Percentiles rank a stretch among this genome's conserved stretches.
Conservation (phyloP, 2,113 vertebrate species). For the Polypterus senegalus region DNA sequence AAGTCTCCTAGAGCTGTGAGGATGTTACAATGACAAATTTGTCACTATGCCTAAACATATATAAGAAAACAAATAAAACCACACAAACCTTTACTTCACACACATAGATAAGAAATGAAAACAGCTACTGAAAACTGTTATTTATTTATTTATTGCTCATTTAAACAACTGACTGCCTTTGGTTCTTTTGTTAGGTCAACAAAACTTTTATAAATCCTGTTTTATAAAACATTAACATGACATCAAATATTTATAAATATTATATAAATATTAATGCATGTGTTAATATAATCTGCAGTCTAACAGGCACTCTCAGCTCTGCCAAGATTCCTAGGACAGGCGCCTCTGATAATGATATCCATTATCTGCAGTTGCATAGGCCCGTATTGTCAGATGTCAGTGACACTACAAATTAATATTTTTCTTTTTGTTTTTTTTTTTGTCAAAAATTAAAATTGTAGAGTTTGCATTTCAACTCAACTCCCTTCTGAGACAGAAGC, state of each 20-base stretch:
- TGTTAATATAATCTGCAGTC: conserved; percentile 72
- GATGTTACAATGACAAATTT: too few relatives aligned
- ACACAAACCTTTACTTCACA: too few relatives aligned
- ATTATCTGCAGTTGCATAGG: conserved; percentile 58
- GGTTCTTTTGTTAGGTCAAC: conserved; percentile 47
- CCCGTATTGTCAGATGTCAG: conserved; percentile 33
- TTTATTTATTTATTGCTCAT: background rate
- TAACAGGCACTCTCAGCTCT: conserved; percentile 68
- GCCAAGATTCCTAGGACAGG: conserved; percentile 68
- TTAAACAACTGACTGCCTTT: background rate
- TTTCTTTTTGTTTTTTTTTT: conserved; percentile 4
- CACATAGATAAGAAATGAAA: too few relatives aligned
- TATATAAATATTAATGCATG: conserved; percentile 83
- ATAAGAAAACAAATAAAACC: too few relatives aligned
- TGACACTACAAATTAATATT: conserved; percentile 6
- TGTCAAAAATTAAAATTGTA: background rate
- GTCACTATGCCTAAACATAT: too few relatives aligned
- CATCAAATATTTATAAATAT: conserved; percentile 82
- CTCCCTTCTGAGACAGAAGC: background rate
- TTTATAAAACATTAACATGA: conserved; percentile 76
- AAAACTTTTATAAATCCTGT: conserved; percentile 62
- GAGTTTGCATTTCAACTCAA: conserved; percentile 3
- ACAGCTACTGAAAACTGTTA: background rate
- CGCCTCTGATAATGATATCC: conserved; percentile 65
- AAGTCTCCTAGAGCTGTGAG: too few relatives aligned